Conservation (phyloP, 2,797 vertebrate genomes). For the Bovichtus diacanthus region DNA sequence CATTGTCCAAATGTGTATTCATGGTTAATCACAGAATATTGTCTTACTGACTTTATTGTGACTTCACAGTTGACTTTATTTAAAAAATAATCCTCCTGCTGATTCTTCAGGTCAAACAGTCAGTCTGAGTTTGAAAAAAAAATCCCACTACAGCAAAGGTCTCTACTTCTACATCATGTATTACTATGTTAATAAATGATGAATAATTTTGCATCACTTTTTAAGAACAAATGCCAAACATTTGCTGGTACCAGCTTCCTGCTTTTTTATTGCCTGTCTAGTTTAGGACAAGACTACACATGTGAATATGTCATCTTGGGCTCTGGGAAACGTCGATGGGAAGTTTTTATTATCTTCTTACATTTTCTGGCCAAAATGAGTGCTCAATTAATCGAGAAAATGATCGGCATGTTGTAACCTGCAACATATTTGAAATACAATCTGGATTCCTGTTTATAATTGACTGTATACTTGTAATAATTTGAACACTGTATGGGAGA, state of each 20-base stretch:
- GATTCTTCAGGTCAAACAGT: neutral
- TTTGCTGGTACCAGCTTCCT: neutral
- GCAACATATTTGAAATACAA: neutral
- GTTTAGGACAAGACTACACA: neutral
- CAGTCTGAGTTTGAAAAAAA: neutral
- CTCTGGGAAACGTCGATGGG: neutral
- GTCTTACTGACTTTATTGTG: conserved; percentile 25
- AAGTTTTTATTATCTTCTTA: neutral
- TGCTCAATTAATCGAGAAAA: neutral
- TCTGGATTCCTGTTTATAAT: neutral
- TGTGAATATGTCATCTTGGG: neutral
- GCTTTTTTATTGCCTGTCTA: too few species aligned
- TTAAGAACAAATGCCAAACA: neutral
- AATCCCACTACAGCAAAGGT: neutral
- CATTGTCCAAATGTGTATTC: neutral
- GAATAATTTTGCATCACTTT: neutral
- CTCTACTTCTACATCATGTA: too few species aligned
- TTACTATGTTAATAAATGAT: neutral
- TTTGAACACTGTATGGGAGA: neutral
- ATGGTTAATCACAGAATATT: conserved; percentile 15
- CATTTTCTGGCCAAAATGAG: neutral
- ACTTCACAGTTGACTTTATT: conserved; percentile 18
- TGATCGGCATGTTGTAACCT: neutral
- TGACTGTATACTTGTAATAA: neutral
- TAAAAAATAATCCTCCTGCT: neutral